A percentile compares a stretch with the other conserved stretches of the same genome.
Conservation (phyloP, 1,140 invertebrate species). For the Anagrus nilaparvatae region DNA sequence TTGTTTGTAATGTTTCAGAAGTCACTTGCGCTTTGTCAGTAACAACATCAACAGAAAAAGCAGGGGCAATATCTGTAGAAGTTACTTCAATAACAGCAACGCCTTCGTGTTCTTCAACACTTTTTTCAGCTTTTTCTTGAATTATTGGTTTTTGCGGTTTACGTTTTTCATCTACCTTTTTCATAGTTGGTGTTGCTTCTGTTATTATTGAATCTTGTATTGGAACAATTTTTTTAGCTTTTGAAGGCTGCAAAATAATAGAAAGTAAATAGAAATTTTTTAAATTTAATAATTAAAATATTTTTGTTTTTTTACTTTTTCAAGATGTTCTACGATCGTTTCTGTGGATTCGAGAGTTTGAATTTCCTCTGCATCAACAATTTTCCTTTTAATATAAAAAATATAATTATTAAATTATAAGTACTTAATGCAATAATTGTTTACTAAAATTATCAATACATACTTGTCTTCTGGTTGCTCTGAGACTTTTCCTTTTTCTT, state of each 20-base stretch:
- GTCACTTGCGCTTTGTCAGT: conserved; percentile 28
- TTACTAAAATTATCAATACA: no score
- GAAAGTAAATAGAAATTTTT: no score
- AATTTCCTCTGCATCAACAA: conserved; percentile 43
- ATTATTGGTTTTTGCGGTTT: conserved; percentile 31
- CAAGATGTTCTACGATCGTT: conserved; percentile 35
- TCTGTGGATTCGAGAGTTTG: conserved; percentile 40
- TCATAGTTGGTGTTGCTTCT: conserved; percentile 50
- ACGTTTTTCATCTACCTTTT: conserved; percentile 49
- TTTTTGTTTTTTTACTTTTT: conserved; percentile 41
- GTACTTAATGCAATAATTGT: no score
- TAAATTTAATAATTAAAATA: no score
- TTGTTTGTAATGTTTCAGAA: conserved; percentile 33
- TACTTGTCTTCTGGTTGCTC: conserved; percentile 41
- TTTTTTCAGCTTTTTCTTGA: conserved; percentile 41
- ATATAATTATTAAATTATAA: conserved; percentile 8
- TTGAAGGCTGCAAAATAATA: conserved; percentile 24
- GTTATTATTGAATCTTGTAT: conserved; percentile 50
- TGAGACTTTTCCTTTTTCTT: conserved; percentile 31
- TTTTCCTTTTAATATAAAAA: conserved; percentile 30
- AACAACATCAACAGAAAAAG: conserved; percentile 28
- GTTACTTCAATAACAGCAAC: conserved; percentile 47
- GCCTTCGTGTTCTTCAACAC: conserved; percentile 44
- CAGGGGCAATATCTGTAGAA: conserved; percentile 41
- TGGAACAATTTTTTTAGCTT: conserved; percentile 42